Evolutionary conservation across 2,888 invertebrate genomes (phyloP).

Genomic region (Nasonovia ribisnigri): DNA sequence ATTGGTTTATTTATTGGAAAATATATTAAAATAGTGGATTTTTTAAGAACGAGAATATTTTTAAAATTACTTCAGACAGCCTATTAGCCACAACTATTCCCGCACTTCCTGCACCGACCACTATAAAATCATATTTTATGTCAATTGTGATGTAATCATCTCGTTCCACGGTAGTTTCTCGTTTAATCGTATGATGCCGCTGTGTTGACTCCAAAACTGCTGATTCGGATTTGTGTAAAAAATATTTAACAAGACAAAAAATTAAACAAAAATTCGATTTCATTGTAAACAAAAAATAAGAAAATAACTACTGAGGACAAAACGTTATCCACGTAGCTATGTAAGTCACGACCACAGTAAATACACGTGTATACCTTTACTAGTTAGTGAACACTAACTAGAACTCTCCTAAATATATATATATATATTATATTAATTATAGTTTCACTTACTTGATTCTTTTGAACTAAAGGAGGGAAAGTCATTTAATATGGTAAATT

Average conservation of each 20-base stretch:
- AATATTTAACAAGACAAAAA: neutral
- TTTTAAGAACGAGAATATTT: neutral
- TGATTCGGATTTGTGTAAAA: neutral
- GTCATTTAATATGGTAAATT: neutral
- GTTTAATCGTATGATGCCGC: neutral
- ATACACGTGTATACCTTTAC: neutral
- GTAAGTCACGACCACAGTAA: neutral
- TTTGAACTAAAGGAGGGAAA: neutral
- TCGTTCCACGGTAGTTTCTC: neutral
- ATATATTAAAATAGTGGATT: neutral
- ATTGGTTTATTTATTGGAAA: neutral
- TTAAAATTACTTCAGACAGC: conserved; percentile 50
- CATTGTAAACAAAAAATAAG: neutral
- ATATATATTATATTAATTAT: neutral
- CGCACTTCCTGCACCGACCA: conserved; percentile 55
- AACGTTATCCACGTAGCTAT: neutral
- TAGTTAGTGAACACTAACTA: conserved; percentile 7
- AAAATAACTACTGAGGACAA: neutral
- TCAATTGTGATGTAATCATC: neutral
- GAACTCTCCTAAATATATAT: neutral
- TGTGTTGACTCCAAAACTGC: neutral
- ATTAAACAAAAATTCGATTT: neutral
- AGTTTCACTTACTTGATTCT: neutral
- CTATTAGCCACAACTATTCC: conserved; percentile 49
- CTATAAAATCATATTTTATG: conserved; percentile 42